phyloP scores from a whole-genome alignment of 1,140 invertebrate species.

The Tribolium castaneum region DNA sequence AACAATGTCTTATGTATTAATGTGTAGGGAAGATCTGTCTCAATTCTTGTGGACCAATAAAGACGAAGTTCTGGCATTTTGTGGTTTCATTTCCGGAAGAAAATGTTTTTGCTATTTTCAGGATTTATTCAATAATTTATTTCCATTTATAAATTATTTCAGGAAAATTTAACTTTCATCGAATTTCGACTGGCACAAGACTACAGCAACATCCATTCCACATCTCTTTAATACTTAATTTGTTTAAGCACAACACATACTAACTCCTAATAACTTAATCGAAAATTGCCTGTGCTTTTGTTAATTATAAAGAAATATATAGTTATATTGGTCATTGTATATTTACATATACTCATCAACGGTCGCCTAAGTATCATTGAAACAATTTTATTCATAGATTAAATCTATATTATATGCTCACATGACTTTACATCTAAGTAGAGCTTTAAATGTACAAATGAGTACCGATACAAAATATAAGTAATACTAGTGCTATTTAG shows the following conservation, averaged over 20 bases:
- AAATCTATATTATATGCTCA: constrained; percentile 45
- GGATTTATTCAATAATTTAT: constrained; percentile 12
- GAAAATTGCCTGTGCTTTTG: constrained; percentile 29
- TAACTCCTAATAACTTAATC: constrained; percentile 26
- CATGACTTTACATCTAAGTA: constrained; percentile 43
- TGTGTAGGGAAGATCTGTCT: constrained; percentile 26
- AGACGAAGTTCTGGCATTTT: neutral
- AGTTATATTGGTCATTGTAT: constrained; percentile 36
- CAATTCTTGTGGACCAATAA: constrained; percentile 32
- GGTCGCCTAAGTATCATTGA: constrained; percentile 33
- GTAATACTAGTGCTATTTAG: constrained; percentile 41
- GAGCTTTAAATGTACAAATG: constrained; percentile 42
- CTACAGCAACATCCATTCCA: constrained; percentile 39
- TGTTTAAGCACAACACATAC: constrained; percentile 42
- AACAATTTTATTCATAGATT: constrained; percentile 42
- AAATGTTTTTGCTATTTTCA: neutral
- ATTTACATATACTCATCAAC: constrained; percentile 30
- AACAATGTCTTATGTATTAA: constrained; percentile 23
- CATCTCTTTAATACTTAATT: constrained; percentile 32
- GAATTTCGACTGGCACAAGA: constrained; percentile 30
- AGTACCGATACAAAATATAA: constrained; percentile 33
- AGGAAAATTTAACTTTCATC: constrained; percentile 18
- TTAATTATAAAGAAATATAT: constrained; percentile 14
- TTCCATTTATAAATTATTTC: constrained; percentile 28
- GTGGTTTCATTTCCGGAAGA: too few species aligned